Base-by-base conservation (phyloP, 2,797 vertebrate genomes). In the Neostethus bicornis region DNA sequence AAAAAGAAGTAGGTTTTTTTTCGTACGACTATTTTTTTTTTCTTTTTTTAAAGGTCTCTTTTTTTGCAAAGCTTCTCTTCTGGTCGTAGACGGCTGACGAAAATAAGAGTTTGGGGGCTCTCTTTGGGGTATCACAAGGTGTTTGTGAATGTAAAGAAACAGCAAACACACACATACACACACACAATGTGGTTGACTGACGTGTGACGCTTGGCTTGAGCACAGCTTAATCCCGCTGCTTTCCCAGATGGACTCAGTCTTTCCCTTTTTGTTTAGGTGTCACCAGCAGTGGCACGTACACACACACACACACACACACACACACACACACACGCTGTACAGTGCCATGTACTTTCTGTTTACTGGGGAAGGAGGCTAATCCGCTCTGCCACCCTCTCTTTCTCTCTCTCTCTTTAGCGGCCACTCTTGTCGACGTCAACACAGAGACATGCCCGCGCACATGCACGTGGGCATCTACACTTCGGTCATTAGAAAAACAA, bases 191-290 rank as follows among this genome's bases (percentile, higher is more conserved):
- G 1, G 66, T 70, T 90, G 87, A 90, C 84, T 87, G 88, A 87
- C 87, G 14, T 73, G 79, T 49, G 70, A 78, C 72, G 87, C 71
- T 83, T 85, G 81, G 75, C 80, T 85, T 68, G 62, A 70, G 75
- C 61, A 32, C 70, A 75, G 79, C 77, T 84, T 88, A 90, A 90
- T 88, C 87, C 83, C 39, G 51, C 76, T 70, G 80, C 66, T 78
- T 83, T 84, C 86, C 82, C 83, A 89, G 86, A 91, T 87, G 88
- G 86, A 87, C 82, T 77, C 79, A 63, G 83, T 82, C 83, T 85
- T 84, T 62, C 61, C 80, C 80, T 86, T 90, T 88, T 85, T 89
- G 84, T 89, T 77, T 87, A 77, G 48, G 73, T 86, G 86, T 84
- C 68, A 84, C 69, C 74, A 69, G 65, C 65, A 62, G 65, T 57